Conservation (phyloP, 2,888 invertebrate genomes). For the Mesorhabditis spiculigera region DNA sequence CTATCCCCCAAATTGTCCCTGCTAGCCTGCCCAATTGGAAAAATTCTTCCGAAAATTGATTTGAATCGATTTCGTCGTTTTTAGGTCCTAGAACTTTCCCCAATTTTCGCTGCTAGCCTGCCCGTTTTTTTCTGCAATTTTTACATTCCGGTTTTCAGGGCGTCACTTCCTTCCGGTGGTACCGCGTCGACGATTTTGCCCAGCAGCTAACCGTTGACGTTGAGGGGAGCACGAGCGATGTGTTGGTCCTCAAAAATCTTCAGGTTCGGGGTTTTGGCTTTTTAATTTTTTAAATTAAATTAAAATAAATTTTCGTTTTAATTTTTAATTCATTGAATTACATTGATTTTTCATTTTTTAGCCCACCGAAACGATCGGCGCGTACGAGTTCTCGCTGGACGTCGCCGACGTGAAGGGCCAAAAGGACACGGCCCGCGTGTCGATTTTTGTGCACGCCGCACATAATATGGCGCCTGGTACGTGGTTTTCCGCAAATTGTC, state of each 20-base stretch:
- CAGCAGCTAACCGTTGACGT: constrained; percentile 20
- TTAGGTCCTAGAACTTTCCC: no score
- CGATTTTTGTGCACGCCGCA: constrained; percentile 24
- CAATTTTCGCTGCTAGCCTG: no score
- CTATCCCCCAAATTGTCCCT: no score
- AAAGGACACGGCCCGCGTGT: constrained; percentile 20
- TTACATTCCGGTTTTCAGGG: constrained; percentile 11
- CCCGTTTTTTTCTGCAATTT: constrained; percentile 9
- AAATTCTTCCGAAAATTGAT: no score
- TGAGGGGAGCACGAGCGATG: constrained; percentile 10
- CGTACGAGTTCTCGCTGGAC: constrained; percentile 26
- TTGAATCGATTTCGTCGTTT: no score
- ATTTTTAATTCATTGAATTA: no score
- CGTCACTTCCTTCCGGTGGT: constrained; percentile 24
- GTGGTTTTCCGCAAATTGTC: neutral
- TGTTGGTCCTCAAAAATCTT: neutral
- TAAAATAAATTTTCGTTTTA: no score
- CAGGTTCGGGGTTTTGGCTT: neutral
- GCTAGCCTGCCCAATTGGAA: no score
- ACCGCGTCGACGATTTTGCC: constrained; percentile 19
- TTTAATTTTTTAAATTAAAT: no score
- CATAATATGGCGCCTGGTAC: constrained; percentile 18
- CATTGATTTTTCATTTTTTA: constrained; percentile 9
- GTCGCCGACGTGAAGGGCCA: constrained; percentile 25
- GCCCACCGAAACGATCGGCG: constrained; percentile 24